Evolutionary conservation across 1,140 invertebrate species (phyloP).

Genomic region (Akabosia matsudoensis): DNA sequence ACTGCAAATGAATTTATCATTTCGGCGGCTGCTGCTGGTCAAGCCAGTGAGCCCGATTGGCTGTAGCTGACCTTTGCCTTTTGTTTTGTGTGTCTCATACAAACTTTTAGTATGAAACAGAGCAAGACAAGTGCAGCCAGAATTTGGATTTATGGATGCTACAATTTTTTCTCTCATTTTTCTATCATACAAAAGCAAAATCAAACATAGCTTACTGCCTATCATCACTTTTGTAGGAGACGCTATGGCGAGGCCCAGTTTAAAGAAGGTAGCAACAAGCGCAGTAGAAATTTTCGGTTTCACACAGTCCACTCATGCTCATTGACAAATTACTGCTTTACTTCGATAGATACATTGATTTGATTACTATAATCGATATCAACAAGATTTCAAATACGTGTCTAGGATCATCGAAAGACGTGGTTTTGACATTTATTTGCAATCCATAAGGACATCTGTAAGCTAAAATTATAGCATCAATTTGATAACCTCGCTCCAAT

Average conservation of each 20-base stretch:
- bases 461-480: too few species aligned
- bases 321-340: not conserved
- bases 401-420: too few species aligned
- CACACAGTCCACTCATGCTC: not conserved
- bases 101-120: not conserved
- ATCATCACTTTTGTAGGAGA: too few species aligned
- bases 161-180: not conserved
- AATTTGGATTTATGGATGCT: not conserved
- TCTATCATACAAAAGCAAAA: not conserved
- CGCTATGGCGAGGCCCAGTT: too few species aligned
- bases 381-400: too few species aligned
- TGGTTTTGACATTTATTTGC: too few species aligned
- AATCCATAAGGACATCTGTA: too few species aligned
- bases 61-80: slow-evolving; percentile 14
- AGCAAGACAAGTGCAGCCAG: not conserved
- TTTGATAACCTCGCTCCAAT: too few species aligned
- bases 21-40: not conserved
- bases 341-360: not conserved
- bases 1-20: too few species aligned
- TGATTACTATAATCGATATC: too few species aligned
- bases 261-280: too few species aligned
- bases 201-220: not conserved
- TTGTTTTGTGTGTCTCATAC: slow-evolving; percentile 9
- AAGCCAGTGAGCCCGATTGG: slow-evolving; percentile 2
- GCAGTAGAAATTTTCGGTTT: too few species aligned